Evolutionary conservation across 2,797 vertebrate genomes (phyloP).

Genomic region (Enteromius paludinosus): DNA sequence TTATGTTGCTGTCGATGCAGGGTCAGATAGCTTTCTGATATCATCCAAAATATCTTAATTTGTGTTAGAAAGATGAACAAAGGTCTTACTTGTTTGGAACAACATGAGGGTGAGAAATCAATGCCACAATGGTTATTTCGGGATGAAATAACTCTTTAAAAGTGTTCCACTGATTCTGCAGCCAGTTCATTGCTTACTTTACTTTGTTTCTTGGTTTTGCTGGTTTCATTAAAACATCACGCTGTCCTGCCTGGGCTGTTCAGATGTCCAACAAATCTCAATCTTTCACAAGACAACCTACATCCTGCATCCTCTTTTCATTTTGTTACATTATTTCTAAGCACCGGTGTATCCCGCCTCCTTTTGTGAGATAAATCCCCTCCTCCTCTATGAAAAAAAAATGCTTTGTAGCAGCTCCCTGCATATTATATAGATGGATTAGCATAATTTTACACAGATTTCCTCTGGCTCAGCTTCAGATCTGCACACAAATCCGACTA

Average conservation of each 20-base stretch:
- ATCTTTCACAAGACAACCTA: constrained; percentile 25
- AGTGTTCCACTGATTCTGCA: background rate
- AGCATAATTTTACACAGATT: constrained; percentile 77
- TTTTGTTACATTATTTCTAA: constrained; percentile 36
- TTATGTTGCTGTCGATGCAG: too few species aligned
- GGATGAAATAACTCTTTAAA: too few species aligned
- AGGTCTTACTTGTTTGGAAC: too few species aligned
- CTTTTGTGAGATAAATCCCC: constrained; percentile 56
- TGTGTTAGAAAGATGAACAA: too few species aligned
- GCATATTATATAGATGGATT: constrained; percentile 70
- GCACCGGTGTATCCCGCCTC: constrained; percentile 35
- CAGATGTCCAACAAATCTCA: constrained; percentile 31
- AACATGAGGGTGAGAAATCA: too few species aligned
- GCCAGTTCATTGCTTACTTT: background rate
- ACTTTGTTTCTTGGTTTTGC: background rate
- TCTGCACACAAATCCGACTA: constrained; percentile 68
- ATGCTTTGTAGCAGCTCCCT: constrained; percentile 65
- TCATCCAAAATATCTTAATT: too few species aligned
- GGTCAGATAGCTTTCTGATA: too few species aligned
- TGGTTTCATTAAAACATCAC: background rate
- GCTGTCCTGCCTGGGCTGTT: background rate
- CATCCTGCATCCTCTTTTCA: constrained; percentile 34
- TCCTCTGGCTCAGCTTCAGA: constrained; percentile 71
- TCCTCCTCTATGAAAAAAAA: constrained; percentile 47
- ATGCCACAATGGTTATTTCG: too few species aligned